phyloP scores from a whole-genome alignment of 2,888 invertebrate species.

The Macrosoma leucophasiata region DNA sequence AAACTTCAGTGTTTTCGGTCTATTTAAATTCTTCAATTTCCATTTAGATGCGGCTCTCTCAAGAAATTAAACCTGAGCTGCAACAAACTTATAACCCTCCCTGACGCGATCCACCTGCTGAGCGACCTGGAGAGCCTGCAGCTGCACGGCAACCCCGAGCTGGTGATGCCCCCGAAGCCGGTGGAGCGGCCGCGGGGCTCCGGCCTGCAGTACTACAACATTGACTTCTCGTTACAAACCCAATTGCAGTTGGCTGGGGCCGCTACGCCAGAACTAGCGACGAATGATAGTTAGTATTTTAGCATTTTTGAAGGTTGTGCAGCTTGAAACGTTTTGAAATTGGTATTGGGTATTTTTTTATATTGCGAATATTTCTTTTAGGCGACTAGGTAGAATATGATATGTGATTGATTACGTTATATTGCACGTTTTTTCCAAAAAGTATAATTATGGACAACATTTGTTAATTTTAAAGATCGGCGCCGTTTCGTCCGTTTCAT shows the following conservation, averaged over 20 bases:
- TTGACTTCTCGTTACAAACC: conserved; percentile 98
- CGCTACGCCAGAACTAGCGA: conserved; percentile 82
- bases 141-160: conserved; percentile 93
- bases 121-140: conserved; percentile 93
- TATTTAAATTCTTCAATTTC: not conserved
- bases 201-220: conserved; percentile 96
- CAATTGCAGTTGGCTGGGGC: conserved; percentile 95
- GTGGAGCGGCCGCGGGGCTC: conserved; percentile 85
- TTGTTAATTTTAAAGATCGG: no score
- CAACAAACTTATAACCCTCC: conserved; percentile 95
- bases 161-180: conserved; percentile 97
- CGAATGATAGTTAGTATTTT: conserved; percentile 80
- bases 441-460: no score
- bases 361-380: no score
- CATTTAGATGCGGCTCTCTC: conserved; percentile 90
- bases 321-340: no score
- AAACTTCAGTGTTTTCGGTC: no score
- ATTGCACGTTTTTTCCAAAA: no score
- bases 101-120: conserved; percentile 97
- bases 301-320: no score
- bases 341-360: no score
- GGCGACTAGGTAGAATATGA: no score
- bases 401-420: no score
- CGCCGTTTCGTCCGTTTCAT: no score
- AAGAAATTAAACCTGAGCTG: conserved; percentile 95